Conservation (phyloP, 2,888 invertebrate species). For the Sminthurides aquaticus region DNA sequence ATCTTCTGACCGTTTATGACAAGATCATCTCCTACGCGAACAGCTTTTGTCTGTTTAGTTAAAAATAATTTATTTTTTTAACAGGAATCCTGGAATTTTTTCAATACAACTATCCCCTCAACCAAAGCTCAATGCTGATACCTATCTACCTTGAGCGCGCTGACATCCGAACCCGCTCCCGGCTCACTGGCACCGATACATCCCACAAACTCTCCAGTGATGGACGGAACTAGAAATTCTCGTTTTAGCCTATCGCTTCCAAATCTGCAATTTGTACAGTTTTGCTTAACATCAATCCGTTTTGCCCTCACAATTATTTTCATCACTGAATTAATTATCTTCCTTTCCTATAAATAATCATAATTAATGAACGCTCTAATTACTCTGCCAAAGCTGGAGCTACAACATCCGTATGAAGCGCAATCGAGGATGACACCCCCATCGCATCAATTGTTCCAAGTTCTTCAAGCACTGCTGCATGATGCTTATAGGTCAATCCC, state of each 20-base stretch:
- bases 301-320: no score
- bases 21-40: slow-evolving; percentile 47
- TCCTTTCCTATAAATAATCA: background rate
- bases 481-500: slow-evolving; percentile 52
- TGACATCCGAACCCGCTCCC: slow-evolving; percentile 52
- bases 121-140: background rate
- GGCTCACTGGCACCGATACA: slow-evolving; percentile 53
- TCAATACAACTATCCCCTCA: background rate
- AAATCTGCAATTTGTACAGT: slow-evolving; percentile 42
- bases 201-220: slow-evolving; percentile 50
- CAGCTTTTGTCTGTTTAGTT: slow-evolving; percentile 50
- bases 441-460: slow-evolving; percentile 13
- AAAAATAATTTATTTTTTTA: background rate
- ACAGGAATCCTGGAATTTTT: background rate
- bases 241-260: slow-evolving; percentile 50
- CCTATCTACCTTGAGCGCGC: slow-evolving; percentile 44
- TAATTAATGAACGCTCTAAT: background rate
- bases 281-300: background rate
- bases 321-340: no score
- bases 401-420: slow-evolving; percentile 12
- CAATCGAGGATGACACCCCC: slow-evolving; percentile 19
- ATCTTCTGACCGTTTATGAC: slow-evolving; percentile 53
- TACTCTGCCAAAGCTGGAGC: slow-evolving; percentile 11
- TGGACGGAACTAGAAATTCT: slow-evolving; percentile 50
- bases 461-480: slow-evolving; percentile 46